Base-by-base conservation (phyloP, 2,888 invertebrate species). In the Euspilapteryx auroguttella region DNA sequence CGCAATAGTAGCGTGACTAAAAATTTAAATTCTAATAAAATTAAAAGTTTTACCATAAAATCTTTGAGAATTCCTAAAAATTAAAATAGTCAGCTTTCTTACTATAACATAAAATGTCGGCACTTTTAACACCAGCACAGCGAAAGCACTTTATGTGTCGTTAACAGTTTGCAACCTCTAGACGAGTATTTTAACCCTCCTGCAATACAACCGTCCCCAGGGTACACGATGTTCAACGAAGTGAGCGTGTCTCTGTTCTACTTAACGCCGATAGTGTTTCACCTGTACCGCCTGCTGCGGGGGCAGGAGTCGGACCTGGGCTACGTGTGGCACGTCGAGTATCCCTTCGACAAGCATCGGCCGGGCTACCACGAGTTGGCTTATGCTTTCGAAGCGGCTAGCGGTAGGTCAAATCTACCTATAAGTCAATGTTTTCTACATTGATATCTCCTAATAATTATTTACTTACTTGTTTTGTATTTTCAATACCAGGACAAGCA, bases 281-380 rank as follows among this genome's bases (percentile, higher is more conserved):
- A 55, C 30, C 13, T 49, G 5, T 66, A 58, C 41, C 41, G 45
- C 20, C 44, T 36, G 32, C 35, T 45, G 12, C 45, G 46, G 20
- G 56, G 52, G n/a, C 32, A 37, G 9, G 44, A 52, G 2, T 40
- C 57, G 20, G 36, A 47, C 21, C 39, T 64, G 21, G 62, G 59
- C 24, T 62, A 49, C 34, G 50, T 66, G 24, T 68, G 56, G 58
- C 54, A 53, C 30, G 39, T 56, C 34, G 35, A 44, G 29, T 69
- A 69, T 35, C 68, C 66, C n/a, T 63, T 66, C 40, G 63, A 66
- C 36, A 63, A 63, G 42, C 58, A 53, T n/a, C 45, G 50, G 34
- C 53, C 54, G 14, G 39, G 53, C 17, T 44, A 49, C 32, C 61
- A 64, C 34, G 49, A 45, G 34, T 30, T 62, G 12, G 50, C 49